Evolutionary conservation across 2,888 invertebrate genomes (phyloP).

Genomic region (Aspidiotus rigidus): DNA sequence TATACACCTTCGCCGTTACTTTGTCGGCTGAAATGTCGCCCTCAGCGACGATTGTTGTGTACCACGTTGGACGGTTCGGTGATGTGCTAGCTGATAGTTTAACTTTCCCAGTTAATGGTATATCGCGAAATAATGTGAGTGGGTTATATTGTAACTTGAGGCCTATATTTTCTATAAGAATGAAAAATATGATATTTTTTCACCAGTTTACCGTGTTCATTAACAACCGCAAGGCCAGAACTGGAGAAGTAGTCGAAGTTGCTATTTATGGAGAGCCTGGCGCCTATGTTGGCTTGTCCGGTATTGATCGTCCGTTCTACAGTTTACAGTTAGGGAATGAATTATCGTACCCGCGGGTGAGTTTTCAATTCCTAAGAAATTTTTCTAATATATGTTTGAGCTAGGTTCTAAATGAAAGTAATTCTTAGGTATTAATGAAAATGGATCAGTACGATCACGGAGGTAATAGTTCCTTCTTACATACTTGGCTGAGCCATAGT

Average conservation of each 20-base stretch:
- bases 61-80: conserved; percentile 68
- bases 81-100: conserved; percentile 84
- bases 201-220: conserved; percentile 68
- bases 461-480: conserved; percentile 71
- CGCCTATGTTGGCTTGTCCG: conserved; percentile 85
- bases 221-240: conserved; percentile 87
- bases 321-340: conserved; percentile 90
- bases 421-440: conserved; percentile 61
- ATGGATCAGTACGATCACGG: conserved; percentile 81
- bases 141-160: not conserved
- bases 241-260: conserved; percentile 85
- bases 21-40: conserved; percentile 87
- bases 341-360: conserved; percentile 70
- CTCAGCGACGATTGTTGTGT: conserved; percentile 78
- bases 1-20: conserved; percentile 71
- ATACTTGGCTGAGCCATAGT: conserved; percentile 74
- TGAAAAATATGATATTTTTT: conserved; percentile 1
- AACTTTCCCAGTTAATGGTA: conserved; percentile 94
- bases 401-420: not conserved
- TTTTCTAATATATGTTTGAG: too few relatives aligned
- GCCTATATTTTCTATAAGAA: not conserved
- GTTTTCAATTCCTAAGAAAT: not conserved
- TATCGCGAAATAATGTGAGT: conserved; percentile 76
- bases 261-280: conserved; percentile 90
- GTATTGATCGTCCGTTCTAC: conserved; percentile 78